Evolutionary conservation across 2,113 vertebrate species (phyloP).

Genomic region (Pithys albifrons): DNA sequence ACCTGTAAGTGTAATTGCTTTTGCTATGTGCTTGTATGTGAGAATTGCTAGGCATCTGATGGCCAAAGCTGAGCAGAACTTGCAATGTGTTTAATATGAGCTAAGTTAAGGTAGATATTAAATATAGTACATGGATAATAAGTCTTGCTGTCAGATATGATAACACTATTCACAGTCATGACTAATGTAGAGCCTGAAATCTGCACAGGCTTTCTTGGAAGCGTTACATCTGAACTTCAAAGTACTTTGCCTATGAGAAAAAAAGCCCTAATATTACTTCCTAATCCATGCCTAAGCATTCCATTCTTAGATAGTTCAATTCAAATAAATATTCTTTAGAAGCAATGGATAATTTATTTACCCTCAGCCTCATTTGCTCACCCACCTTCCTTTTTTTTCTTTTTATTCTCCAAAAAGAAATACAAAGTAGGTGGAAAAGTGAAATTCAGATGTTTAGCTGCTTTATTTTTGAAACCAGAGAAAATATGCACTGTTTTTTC

Average conservation of each 20-base stretch:
- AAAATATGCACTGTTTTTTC: background rate
- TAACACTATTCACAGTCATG: background rate
- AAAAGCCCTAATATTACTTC: background rate
- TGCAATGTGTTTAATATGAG: background rate
- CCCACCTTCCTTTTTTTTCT: background rate
- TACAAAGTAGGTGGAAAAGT: background rate
- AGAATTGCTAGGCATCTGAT: background rate
- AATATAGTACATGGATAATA: background rate
- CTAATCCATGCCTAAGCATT: background rate
- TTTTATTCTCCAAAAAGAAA: background rate
- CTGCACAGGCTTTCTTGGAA: background rate
- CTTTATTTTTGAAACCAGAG: background rate
- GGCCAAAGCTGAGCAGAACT: background rate
- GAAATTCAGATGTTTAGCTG: background rate
- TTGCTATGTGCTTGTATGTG: background rate
- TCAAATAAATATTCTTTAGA: background rate
- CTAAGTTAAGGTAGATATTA: background rate
- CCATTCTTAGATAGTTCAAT: background rate
- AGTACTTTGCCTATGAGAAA: background rate
- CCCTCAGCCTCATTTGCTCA: background rate
- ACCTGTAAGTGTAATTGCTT: slow-evolving; percentile 38
- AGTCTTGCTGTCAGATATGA: background rate
- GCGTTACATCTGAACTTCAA: background rate
- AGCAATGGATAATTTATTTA: background rate
- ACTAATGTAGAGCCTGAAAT: background rate